Evolutionary conservation across 2,113 vertebrate species (phyloP).

Genomic region (Eulacestoma nigropectus): DNA sequence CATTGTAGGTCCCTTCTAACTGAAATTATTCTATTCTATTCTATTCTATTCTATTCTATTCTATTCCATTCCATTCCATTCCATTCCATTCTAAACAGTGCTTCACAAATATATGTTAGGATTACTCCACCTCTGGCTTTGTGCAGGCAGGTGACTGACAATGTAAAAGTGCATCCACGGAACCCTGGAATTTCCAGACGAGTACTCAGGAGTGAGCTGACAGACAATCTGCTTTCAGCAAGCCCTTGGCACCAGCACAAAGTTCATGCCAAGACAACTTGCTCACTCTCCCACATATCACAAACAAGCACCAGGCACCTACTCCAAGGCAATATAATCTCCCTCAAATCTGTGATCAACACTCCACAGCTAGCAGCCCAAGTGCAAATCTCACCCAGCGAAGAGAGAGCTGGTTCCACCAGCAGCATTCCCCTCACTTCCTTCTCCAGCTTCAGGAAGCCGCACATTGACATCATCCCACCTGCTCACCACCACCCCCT

Average conservation of each 20-base stretch:
- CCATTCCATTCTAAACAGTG: not conserved
- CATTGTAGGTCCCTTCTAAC: not conserved
- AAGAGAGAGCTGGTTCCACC: not conserved
- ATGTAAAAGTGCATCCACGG: not conserved
- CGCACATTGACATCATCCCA: not conserved
- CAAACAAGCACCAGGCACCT: slow-evolving; percentile 23
- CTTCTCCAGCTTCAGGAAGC: not conserved
- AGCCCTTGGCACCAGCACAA: slow-evolving; percentile 26
- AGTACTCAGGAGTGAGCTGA: not conserved
- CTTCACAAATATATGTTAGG: not conserved
- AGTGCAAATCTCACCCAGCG: not conserved
- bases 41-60: not conserved
- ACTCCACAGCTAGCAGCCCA: not conserved
- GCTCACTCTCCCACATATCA: not conserved
- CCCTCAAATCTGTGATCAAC: slow-evolving; percentile 31
- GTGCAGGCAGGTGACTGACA: not conserved
- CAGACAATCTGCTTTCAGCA: slow-evolving; percentile 33
- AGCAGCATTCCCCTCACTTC: not conserved
- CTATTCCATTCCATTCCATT: not conserved
- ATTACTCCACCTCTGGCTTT: not conserved
- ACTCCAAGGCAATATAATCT: slow-evolving; percentile 19
- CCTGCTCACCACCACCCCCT: slow-evolving; percentile 6
- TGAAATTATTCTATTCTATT: not conserved
- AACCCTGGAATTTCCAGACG: not conserved
- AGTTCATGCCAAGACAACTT: slow-evolving; percentile 36